Percentiles rank a stretch among this genome's conserved stretches.
Conservation (phyloP, 2,888 invertebrate species). For the Arctia plantaginis region DNA sequence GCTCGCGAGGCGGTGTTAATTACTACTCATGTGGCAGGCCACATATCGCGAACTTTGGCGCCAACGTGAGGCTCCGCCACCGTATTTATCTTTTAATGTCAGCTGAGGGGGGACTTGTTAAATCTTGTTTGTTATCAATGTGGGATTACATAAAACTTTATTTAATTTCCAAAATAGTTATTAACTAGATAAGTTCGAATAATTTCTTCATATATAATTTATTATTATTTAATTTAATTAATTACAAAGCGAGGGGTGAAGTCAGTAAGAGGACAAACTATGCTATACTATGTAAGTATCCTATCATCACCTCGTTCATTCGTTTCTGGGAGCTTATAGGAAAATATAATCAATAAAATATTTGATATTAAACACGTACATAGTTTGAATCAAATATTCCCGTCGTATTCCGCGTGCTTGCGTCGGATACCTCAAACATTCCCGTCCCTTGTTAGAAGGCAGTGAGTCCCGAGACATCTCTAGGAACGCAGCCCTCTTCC, state of each 20-base stretch:
- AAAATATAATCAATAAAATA: slow-evolving; percentile 57
- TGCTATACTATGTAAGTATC: neutral
- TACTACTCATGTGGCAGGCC: slow-evolving; percentile 84
- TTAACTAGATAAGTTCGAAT: neutral
- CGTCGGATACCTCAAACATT: slow-evolving; percentile 77
- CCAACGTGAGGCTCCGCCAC: slow-evolving; percentile 70
- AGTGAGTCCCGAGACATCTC: slow-evolving; percentile 61
- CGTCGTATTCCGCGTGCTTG: slow-evolving; percentile 71
- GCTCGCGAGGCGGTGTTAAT: slow-evolving; percentile 80
- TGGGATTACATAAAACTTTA: slow-evolving; percentile 64
- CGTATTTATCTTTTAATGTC: slow-evolving; percentile 80
- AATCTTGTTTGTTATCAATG: slow-evolving; percentile 65
- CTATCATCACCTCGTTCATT: slow-evolving; percentile 6
- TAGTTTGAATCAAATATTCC: slow-evolving; percentile 80
- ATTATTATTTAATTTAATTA: neutral
- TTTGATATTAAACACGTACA: slow-evolving; percentile 70
- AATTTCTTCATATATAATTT: neutral
- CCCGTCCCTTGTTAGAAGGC: slow-evolving; percentile 76
- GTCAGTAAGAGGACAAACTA: neutral
- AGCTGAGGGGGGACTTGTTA: slow-evolving; percentile 63
- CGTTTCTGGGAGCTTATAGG: slow-evolving; percentile 18
- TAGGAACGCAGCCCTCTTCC: slow-evolving; percentile 66
- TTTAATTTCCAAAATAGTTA: slow-evolving; percentile 41
- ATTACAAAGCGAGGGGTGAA: neutral
- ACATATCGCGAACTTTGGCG: slow-evolving; percentile 85